Conservation (phyloP, 2,888 invertebrate species). For the Schizotus pectinicornis region DNA sequence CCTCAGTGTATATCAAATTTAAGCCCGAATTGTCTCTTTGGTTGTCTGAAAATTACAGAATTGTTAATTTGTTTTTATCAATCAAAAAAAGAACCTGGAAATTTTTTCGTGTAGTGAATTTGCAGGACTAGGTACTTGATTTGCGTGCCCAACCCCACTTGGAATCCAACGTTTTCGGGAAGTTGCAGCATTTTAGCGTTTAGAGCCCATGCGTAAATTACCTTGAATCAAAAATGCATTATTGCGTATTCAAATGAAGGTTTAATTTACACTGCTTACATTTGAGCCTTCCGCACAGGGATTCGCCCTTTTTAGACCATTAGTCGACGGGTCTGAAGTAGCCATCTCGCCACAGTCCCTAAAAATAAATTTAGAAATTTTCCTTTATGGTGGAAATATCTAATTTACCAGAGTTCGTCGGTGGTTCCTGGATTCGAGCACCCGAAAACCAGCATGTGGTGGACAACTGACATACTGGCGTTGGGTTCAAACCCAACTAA, state of each 20-base stretch:
- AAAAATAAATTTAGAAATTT: slow-evolving; percentile 34
- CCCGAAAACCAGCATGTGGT: slow-evolving; percentile 93
- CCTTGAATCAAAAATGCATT: slow-evolving; percentile 59
- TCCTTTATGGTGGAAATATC: slow-evolving; percentile 1
- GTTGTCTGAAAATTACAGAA: slow-evolving; percentile 65
- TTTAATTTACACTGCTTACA: slow-evolving; percentile 66
- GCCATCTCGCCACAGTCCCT: slow-evolving; percentile 97
- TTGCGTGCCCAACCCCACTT: slow-evolving; percentile 81
- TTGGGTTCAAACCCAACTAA: slow-evolving; percentile 91
- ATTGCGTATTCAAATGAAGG: neutral
- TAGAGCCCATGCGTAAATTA: slow-evolving; percentile 94
- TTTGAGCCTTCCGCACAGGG: slow-evolving; percentile 80
- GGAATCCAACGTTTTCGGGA: slow-evolving; percentile 90
- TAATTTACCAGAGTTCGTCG: slow-evolving; percentile 73
- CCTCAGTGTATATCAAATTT: slow-evolving; percentile 76
- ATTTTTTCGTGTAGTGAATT: slow-evolving; percentile 63
- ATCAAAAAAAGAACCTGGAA: slow-evolving; percentile 39
- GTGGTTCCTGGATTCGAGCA: slow-evolving; percentile 80
- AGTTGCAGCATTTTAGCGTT: slow-evolving; percentile 84
- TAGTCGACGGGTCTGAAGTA: slow-evolving; percentile 55
- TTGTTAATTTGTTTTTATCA: slow-evolving; percentile 1
- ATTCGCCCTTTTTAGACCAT: slow-evolving; percentile 64
- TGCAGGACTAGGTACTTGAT: slow-evolving; percentile 92
- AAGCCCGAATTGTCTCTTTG: slow-evolving; percentile 86
- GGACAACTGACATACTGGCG: slow-evolving; percentile 87